Base-by-base conservation (phyloP, 1,140 invertebrate genomes). In the Aradophagus sp. region DNA sequence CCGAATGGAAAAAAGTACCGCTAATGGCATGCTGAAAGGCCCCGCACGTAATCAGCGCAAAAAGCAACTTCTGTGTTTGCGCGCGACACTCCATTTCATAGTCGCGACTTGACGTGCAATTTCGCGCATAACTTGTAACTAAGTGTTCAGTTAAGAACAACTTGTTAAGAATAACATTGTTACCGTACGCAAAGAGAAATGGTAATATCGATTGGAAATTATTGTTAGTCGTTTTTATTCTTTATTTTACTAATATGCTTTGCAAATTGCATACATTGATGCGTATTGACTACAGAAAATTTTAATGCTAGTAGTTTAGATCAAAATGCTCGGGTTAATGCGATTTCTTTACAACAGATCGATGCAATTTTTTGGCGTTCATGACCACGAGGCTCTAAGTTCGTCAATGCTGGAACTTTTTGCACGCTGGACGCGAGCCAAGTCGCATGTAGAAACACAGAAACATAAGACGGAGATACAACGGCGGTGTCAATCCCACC, bases 391-490 rank as follows among this genome's bases (percentile, higher is more conserved):
- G 56, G 35, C 38, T 14, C 35, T 61, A 61, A 50, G 44, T 61
- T 38, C 38, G 35, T 50, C 56, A 7, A 38, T 61, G 27, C 29
- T 50, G 27, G 50, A 63, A 56, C 29, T 56, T 66, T 56, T 20
- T 45, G 13, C n/a, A 26, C 32, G 23, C 39, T 66, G 62, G 62
- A 66, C 48, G 2, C 5, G 29, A 42, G 62, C 62, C 62, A 66
- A 66, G 52, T n/a, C 41, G 56, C 48, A 56, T 66, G 45, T 55
- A 65, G 61, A 45, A 19, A 41, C 48, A 23, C 59, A 53, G 47
- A 55, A 65, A 65, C 50, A 34, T 47, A 13, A 32, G 23, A 32
- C 23, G n/a, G 34, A 65, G 61, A 55, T 55, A 42, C 42, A 56
- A 44, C 34, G 32, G 32, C 26, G 13, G 62, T 56, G 56, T 66